Percentiles rank a stretch among this genome's conserved stretches.
Evolutionary conservation across 2,888 invertebrate genomes (phyloP).

Genomic region (Eristalis intricaria): DNA sequence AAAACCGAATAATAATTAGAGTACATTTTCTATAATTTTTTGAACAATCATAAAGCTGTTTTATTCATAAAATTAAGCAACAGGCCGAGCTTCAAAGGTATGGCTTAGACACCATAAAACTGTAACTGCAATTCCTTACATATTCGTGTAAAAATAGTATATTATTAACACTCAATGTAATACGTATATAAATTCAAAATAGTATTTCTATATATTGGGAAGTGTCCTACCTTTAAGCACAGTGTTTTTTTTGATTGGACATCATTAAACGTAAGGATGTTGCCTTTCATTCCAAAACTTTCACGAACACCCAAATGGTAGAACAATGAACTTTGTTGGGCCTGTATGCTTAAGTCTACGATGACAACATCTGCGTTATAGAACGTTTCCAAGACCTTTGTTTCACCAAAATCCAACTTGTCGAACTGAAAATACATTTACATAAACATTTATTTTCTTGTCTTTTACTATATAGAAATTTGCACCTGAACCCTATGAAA

Average conservation of each 20-base stretch:
- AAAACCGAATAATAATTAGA: too few relatives aligned
- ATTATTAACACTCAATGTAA: too few relatives aligned
- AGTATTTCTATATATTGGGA: too few relatives aligned
- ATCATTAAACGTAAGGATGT: conserved; percentile 94
- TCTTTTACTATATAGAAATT: not conserved
- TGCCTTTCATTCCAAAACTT: conserved; percentile 98
- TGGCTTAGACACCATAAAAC: too few relatives aligned
- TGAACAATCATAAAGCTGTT: too few relatives aligned
- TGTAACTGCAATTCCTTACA: too few relatives aligned
- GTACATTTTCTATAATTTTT: too few relatives aligned
- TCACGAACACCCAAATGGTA: conserved; percentile 99
- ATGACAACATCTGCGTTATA: conserved; percentile 99
- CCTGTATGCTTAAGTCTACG: conserved; percentile 94
- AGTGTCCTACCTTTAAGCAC: conserved; percentile 89
- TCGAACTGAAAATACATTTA: conserved; percentile 88
- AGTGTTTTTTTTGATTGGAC: conserved; percentile 93
- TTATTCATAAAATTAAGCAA: too few relatives aligned
- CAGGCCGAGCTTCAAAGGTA: too few relatives aligned
- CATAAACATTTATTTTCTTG: not conserved
- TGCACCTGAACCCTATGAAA: conserved; percentile 91
- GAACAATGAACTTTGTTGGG: conserved; percentile 96
- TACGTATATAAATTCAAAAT: too few relatives aligned
- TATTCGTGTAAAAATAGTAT: too few relatives aligned
- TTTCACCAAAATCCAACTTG: conserved; percentile 98
- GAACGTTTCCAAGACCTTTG: conserved; percentile 95